These are phyloP conservation scores for Onthophagus taurus DNA, from an alignment of 1,140 invertebrate species.

Conservation along the genomic window DNA sequence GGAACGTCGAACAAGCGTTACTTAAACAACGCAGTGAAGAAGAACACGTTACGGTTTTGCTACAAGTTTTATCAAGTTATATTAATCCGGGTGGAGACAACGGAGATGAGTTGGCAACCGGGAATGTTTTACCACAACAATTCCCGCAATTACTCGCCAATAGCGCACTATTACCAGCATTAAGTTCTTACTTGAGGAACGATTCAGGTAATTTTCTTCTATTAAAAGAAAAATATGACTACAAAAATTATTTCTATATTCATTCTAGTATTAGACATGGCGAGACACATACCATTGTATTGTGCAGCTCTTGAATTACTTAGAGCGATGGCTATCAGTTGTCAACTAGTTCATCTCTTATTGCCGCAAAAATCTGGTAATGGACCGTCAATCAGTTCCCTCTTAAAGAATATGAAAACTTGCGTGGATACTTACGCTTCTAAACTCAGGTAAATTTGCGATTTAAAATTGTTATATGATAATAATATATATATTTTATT, in stretches of 20 bases:
- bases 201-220: slow-evolving; percentile 59
- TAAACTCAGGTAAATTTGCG: slow-evolving; percentile 58
- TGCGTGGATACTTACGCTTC: slow-evolving; percentile 87
- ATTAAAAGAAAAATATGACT: too few species aligned
- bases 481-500: slow-evolving; percentile 1
- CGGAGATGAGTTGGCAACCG: slow-evolving; percentile 38
- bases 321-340: slow-evolving; percentile 64
- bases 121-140: slow-evolving; percentile 48
- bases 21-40: slow-evolving; percentile 81
- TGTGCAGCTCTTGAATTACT: slow-evolving; percentile 72
- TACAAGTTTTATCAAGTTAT: slow-evolving; percentile 75
- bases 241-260: too few species aligned
- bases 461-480: not conserved
- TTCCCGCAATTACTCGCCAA: slow-evolving; percentile 68
- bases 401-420: slow-evolving; percentile 77
- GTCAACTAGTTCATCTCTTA: slow-evolving; percentile 56
- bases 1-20: slow-evolving; percentile 93
- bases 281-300: slow-evolving; percentile 86
- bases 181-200: slow-evolving; percentile 86
- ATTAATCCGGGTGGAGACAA: slow-evolving; percentile 57
- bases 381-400: slow-evolving; percentile 48
- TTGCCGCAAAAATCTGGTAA: slow-evolving; percentile 43
- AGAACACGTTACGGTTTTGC: slow-evolving; percentile 77
- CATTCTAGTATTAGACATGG: slow-evolving; percentile 77
- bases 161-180: slow-evolving; percentile 77